Evolutionary conservation across 1,140 invertebrate genomes (phyloP).

Genomic region (Amphibalanus amphitrite): DNA sequence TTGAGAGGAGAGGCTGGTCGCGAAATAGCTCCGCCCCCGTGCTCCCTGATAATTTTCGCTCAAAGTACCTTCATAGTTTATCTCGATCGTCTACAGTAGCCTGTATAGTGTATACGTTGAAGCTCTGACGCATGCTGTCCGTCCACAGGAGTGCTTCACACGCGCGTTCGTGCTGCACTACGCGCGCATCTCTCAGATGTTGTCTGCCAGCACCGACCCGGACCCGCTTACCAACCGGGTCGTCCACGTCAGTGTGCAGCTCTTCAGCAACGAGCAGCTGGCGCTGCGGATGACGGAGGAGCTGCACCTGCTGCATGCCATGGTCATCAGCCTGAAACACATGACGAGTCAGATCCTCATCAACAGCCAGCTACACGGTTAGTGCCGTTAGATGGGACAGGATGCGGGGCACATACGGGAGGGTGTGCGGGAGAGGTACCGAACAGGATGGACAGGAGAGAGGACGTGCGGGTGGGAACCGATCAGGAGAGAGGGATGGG

Average conservation of each 20-base stretch:
- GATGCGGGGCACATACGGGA: not conserved
- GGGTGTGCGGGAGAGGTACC: too few relatives aligned
- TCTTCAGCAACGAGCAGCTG: slow-evolving; percentile 84
- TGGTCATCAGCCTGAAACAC: slow-evolving; percentile 79
- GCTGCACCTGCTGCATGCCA: slow-evolving; percentile 73
- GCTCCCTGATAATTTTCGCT: too few relatives aligned
- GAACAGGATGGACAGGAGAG: too few relatives aligned
- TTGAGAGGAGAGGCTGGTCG: too few relatives aligned
- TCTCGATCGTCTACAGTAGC: too few relatives aligned
- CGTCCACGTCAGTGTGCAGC: slow-evolving; percentile 87
- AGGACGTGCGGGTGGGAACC: too few relatives aligned
- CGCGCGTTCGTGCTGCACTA: slow-evolving; percentile 90
- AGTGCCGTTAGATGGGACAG: not conserved
- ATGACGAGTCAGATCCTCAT: slow-evolving; percentile 87
- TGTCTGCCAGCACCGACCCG: slow-evolving; percentile 66
- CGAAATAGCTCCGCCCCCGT: too few relatives aligned
- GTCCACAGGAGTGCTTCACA: slow-evolving; percentile 61
- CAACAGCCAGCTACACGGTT: slow-evolving; percentile 54
- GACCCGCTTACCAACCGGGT: slow-evolving; percentile 85
- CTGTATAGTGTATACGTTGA: too few relatives aligned
- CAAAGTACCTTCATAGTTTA: too few relatives aligned
- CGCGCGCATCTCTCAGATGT: slow-evolving; percentile 74
- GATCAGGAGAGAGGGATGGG: too few relatives aligned
- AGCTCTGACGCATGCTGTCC: not conserved
- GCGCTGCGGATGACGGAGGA: slow-evolving; percentile 79